Evolutionary conservation across 1,140 invertebrate genomes (phyloP), one percentile per base, ranked within the genome.

Genomic region (Diabrotica virgifera): DNA sequence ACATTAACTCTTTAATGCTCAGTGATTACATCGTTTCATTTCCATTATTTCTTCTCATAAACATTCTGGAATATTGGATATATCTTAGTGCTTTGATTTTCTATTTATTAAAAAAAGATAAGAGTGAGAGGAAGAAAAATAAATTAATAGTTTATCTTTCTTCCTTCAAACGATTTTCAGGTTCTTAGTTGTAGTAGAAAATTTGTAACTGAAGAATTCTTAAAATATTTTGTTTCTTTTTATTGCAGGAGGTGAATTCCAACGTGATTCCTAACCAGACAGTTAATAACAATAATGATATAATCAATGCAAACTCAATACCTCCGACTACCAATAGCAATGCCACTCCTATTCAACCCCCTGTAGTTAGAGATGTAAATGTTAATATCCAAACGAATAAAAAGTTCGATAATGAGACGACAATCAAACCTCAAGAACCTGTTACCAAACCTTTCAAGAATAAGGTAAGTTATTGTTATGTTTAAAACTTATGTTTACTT

Each of bases 201-300:
- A n/a, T n/a, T 46, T 46, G 40, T 46, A 10, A 6, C n/a, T 46
- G n/a, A 46, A 46, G n/a, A 10, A 10, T 46, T 46, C 8, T 8
- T 46, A 46, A 46, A 46, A 46, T n/a, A n/a, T 46, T 46, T 46
- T 46, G 8, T 6, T 46, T 46, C 6, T 46, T 46, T 46, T 10
- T 10, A 10, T 46, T 46, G 50, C 59, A 64, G 5, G 70, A 65
- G n/a, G 66, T 72, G 1, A 72, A 72, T 58, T 68, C 69, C 0
- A 72, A 70, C 36, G 52, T 50, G 24, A 10, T 56, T 14, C 59
- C 53, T 14, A 55, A 55, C 53, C 35, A 55, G 8, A 55, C 40
- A 10, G 40, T 46, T 10, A 46, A 46, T 10, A 24, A 24, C 51
- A 66, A 66, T 55, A 68, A 71, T 59, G 59, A 64, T 51, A 62